Base-by-base conservation (phyloP, 2,797 vertebrate genomes). In the Helostoma temminkii region DNA sequence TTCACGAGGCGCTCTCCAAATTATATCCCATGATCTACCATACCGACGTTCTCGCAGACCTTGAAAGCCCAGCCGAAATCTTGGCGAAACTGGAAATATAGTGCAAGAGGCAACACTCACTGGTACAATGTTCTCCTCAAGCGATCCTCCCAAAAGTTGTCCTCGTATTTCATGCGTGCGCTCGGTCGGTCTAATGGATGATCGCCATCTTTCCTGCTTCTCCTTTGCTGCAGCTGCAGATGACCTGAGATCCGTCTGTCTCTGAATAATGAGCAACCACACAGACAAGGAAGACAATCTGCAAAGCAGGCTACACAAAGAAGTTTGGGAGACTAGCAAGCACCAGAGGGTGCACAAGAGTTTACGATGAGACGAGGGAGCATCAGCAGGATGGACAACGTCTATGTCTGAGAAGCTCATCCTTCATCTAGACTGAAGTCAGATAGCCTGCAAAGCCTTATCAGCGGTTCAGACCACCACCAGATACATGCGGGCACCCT, bases 241-340 rank as follows among this genome's bases (percentile, higher is more conserved):
- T 98, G 97, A 98, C 97, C 97, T 97, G 97, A 98, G 96, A 97
- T 97, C 97, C 95, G 96, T 97, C 96, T 97, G 96, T 96, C 96
- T 97, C 96, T 98, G 96, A 97, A 97, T 97, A 97, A 98, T 97
- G 96, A 98, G 96, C 96, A 96, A 97, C 95, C 95, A 94, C 95
- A 96, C 91, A 95, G 95, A 94, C 94, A 95, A 95, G 96, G 96
- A 96, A 98, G 96, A 97, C 96, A 96, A 96, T 97, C 96, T 97
- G 95, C 95, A 95, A 95, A 95, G 96, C 96, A 95, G 95, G 95
- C 96, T 95, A 95, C 96, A 96, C 93, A 94, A 94, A 95, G 94
- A 94, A 95, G 93, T 94, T 95, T 91, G 91, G 91, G 93, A 94
- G 92, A 91, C 91, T 89, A 93, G 90, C 94, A 93, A 96, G 96